Percentiles rank a stretch among this genome's conserved stretches.
Conservation (phyloP, 2,888 invertebrate species). For the Drosophila peninsularis region DNA sequence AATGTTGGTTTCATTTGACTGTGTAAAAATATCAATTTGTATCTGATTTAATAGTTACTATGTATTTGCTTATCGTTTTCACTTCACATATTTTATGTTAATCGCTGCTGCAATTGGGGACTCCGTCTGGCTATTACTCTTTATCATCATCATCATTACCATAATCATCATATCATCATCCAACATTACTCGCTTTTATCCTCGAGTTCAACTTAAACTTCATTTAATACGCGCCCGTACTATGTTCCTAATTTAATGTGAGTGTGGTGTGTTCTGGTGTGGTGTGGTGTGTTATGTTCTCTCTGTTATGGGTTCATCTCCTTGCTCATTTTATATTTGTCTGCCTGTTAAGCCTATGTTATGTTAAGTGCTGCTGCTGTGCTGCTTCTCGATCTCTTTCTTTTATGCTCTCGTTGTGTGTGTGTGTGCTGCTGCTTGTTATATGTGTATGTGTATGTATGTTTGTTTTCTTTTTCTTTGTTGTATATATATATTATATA, state of each 20-base stretch:
- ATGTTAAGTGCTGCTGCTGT: slow-evolving; percentile 44
- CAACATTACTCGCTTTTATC: slow-evolving; percentile 26
- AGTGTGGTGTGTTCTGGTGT: slow-evolving; percentile 13
- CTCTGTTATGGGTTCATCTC: slow-evolving; percentile 34
- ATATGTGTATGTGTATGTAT: slow-evolving; percentile 41
- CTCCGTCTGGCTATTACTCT: slow-evolving; percentile 54
- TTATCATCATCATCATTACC: slow-evolving; percentile 10
- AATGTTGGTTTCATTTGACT: slow-evolving; percentile 69
- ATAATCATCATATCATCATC: slow-evolving; percentile 19
- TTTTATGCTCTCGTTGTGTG: slow-evolving; percentile 25
- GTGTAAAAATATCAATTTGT: slow-evolving; percentile 75
- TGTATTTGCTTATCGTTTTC: slow-evolving; percentile 29
- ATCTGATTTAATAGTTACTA: slow-evolving; percentile 21
- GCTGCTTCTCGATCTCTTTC: slow-evolving; percentile 37
- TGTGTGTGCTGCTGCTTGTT: slow-evolving; percentile 52
- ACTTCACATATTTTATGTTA: slow-evolving; percentile 40
- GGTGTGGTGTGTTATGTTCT: slow-evolving; percentile 23
- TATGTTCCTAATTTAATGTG: slow-evolving; percentile 41
- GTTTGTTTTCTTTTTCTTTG: slow-evolving; percentile 15
- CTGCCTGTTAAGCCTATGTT: slow-evolving; percentile 47
- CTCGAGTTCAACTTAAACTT: slow-evolving; percentile 31
- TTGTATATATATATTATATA: slow-evolving; percentile 76
- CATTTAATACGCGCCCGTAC: slow-evolving; percentile 41
- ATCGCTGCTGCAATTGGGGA: slow-evolving; percentile 47
- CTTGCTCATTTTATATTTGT: slow-evolving; percentile 4